Evolutionary conservation across 23 tunicate species (phyloP), one percentile per base, ranked within the genome.

Genomic region (Ciona savignyi): DNA sequence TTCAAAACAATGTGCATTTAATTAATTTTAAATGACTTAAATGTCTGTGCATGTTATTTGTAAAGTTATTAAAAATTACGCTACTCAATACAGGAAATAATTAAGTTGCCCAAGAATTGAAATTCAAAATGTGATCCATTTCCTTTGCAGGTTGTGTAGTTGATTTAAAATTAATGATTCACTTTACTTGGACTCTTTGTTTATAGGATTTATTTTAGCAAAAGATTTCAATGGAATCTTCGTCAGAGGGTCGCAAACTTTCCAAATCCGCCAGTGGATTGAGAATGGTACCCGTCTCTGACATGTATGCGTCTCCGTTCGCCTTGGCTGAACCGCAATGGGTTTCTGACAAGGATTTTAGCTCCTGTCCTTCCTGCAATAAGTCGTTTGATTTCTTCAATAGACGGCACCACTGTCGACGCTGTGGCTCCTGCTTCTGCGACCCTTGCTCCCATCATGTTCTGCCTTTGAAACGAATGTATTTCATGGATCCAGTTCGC

Each of bases 351-450:
- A 84, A 80, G 60, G 83, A 85, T 67, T 70, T 30, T 20, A 74
- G 25, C 0, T 9, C 74, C 15, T 91, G 97, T 42, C 27, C 23
- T 21, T 75, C 87, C 21, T 91, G 97, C 69, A 33, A 85, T 23
- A 70, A 65, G 30, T n/a, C 62, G 1, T 91, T 85, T 76, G 97
- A 85, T 71, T 85, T 91, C 34, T 70, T 91, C 72, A 91, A 85
- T 71, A 75, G 97, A 34, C 75, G 84, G 90, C 97, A 91, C 61
- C 97, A 91, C 68, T 91, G 97, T 49, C 75, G 97, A 30, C 71
- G 97, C 33, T 91, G 97, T 80, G 97, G 97, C 0, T 65, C 66
- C 27, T 91, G 97, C 48, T 91, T 85, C 66, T 91, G 97, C 56
- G 70, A 75, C 35, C 74, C 66, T 23, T 91, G 97, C 67, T 75